Conservation (phyloP, 2,113 vertebrate species). For the Oreamnos americanus region DNA sequence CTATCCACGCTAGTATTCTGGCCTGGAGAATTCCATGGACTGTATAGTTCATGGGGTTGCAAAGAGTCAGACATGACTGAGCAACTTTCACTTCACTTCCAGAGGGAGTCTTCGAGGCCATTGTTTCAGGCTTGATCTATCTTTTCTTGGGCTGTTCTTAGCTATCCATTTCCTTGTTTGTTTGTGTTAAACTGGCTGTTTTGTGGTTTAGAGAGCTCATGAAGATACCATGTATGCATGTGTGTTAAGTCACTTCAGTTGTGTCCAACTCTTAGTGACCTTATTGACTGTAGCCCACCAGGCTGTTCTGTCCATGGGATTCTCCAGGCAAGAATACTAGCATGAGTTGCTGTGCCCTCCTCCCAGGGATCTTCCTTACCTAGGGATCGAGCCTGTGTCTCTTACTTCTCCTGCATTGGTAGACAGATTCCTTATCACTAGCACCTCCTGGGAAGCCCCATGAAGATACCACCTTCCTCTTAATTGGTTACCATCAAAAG, state of each 20-base stretch:
- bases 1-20: not conserved
- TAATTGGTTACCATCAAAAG: not conserved
- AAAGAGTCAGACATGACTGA: not conserved
- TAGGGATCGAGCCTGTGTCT: not conserved
- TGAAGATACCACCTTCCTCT: not conserved
- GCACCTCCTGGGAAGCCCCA: not conserved
- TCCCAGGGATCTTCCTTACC: not conserved
- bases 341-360: not conserved
- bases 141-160: not conserved
- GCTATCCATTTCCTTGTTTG: not conserved
- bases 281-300: not conserved
- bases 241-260: not conserved
- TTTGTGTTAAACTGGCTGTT: not conserved
- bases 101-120: not conserved
- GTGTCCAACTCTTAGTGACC: not conserved
- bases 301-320: not conserved
- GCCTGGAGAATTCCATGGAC: not conserved
- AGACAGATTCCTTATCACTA: not conserved
- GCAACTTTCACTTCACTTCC: not conserved
- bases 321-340: not conserved
- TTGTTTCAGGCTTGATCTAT: not conserved
- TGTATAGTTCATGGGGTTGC: not conserved
- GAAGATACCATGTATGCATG: not conserved
- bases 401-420: not conserved
- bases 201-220: not conserved